Percentiles rank a stretch among this genome's conserved stretches.
phyloP scores from a whole-genome alignment of 1,140 invertebrate genomes.

The Streblospio benedicti region DNA sequence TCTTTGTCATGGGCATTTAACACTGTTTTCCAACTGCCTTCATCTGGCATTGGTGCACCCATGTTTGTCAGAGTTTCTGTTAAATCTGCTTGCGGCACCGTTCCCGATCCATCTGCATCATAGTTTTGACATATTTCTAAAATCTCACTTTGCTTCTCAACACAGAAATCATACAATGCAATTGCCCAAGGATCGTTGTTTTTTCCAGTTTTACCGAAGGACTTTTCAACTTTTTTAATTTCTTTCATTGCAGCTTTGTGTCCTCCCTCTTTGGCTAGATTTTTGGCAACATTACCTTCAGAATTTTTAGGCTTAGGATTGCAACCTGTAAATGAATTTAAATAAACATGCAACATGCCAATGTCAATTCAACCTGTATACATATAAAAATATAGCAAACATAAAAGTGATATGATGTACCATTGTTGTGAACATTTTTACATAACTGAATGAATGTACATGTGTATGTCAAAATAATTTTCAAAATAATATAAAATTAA shows the following conservation, averaged over 20 bases:
- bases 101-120: conserved; percentile 37
- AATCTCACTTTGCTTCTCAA: conserved; percentile 30
- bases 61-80: conserved; percentile 29
- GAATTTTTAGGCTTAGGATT: conserved; percentile 47
- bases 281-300: conserved; percentile 37
- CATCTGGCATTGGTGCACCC: conserved; percentile 32
- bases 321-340: conserved; percentile 31
- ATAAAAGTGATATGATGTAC: not conserved
- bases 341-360: not conserved
- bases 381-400: too few species aligned
- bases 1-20: conserved; percentile 32
- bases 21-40: conserved; percentile 37
- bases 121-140: conserved; percentile 32
- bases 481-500: too few species aligned
- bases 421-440: not conserved
- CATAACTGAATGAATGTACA: not conserved
- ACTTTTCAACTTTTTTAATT: conserved; percentile 44
- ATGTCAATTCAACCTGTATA: too few species aligned
- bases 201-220: conserved; percentile 41
- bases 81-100: conserved; percentile 36
- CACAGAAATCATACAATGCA: conserved; percentile 43
- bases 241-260: conserved; percentile 46
- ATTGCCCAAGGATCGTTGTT: conserved; percentile 45
- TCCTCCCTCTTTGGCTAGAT: conserved; percentile 43
- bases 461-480: too few species aligned